Evolutionary conservation across 1,140 invertebrate species (phyloP), one percentile per base, ranked within the genome.

Genomic region (Ruditapes philippinarum): DNA sequence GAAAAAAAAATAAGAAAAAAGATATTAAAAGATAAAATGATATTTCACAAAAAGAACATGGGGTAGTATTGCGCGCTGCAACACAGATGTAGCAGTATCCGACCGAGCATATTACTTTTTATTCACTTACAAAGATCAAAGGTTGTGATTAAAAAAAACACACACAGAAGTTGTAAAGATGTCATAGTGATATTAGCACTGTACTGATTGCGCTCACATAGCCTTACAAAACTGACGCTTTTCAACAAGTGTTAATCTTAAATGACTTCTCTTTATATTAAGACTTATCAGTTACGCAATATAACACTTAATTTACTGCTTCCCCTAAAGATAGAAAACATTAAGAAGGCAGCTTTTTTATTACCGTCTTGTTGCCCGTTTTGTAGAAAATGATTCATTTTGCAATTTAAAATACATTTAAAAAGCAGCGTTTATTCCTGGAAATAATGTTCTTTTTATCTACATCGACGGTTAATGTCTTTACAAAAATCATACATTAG

Each of bases 161-260:
- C n/a, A n/a, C n/a, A n/a, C n/a, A n/a, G n/a, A n/a, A 65, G 65
- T n/a, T 70, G 65, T 70, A 70, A 70, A 70, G 9, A 36, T 70
- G 65, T 33, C 65, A 70, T 22, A 0, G 19, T 9, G 12, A 11
- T 19, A 38, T 4, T 70, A 38, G 19, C 36, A 28, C 28, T 11
- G 0, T 70, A 33, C 65, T n/a, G n/a, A n/a, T n/a, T n/a, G n/a
- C n/a, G n/a, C n/a, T n/a, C n/a, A n/a, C n/a, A 36, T 0, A 9
- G 28, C 38, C 33, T 38, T 70, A 14, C 65, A 38, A 17, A 70
- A 38, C 1, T 33, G 33, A 45, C 36, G 22, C 65, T 31, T 28
- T n/a, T 70, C 65, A 28, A 70, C 65, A 70, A 70, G 65, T 70
- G 65, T 70, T 17, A 19, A 31, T 28, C 31, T 70, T n/a, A 70